These are phyloP conservation scores for Sarcophaga bullata DNA, from an alignment of 1,140 invertebrate species.

Conservation along the genomic window DNA sequence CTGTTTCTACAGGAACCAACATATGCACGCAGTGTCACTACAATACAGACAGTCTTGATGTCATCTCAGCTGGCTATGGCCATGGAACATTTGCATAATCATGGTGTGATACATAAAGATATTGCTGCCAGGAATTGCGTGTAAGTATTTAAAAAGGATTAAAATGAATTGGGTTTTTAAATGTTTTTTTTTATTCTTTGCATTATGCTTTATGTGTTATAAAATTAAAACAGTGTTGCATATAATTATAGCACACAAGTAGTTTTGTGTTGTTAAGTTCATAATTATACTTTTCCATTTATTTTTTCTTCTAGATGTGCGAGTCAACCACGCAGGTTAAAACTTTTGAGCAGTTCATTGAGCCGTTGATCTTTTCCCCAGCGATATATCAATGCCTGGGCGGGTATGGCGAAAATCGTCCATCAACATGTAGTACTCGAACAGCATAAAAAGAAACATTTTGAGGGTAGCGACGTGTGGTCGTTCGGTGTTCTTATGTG, in stretches of 20 bases:
- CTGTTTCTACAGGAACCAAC: constrained; percentile 73
- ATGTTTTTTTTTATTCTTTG: background rate
- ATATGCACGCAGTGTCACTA: constrained; percentile 80
- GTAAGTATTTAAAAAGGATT: constrained; percentile 55
- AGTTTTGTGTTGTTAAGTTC: too few species aligned
- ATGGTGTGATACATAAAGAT: constrained; percentile 91
- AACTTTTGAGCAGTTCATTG: constrained; percentile 91
- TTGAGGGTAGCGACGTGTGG: constrained; percentile 92
- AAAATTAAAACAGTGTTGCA: background rate
- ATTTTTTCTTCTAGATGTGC: constrained; percentile 70
- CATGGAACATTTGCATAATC: constrained; percentile 89
- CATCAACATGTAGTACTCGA: constrained; percentile 94
- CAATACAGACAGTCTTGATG: constrained; percentile 94
- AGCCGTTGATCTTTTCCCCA: constrained; percentile 91
- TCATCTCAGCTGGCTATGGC: constrained; percentile 89
- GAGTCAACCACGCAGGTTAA: constrained; percentile 89
- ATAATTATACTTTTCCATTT: background rate
- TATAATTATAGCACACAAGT: background rate
- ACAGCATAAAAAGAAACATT: constrained; percentile 81
- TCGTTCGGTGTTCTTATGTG: constrained; percentile 93
- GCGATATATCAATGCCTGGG: constrained; percentile 95
- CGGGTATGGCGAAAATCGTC: constrained; percentile 94
- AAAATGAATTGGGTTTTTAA: background rate
- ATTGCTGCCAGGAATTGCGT: constrained; percentile 93
- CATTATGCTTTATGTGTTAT: background rate